Conservation (phyloP, 1,140 invertebrate genomes). For the Trypoxylus dichotomus region DNA sequence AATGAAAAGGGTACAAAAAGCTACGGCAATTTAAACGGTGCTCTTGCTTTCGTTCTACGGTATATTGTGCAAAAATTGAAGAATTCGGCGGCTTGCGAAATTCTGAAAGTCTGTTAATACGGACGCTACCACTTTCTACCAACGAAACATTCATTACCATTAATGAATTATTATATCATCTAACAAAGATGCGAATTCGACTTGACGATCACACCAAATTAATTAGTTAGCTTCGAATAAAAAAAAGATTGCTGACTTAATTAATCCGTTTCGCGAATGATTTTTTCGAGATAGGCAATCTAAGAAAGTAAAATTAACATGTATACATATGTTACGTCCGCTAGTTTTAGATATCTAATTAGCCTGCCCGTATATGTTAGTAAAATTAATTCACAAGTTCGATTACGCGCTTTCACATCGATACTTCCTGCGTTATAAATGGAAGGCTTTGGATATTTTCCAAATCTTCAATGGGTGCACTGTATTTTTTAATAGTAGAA, state of each 20-base stretch:
- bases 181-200: neutral
- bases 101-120: neutral
- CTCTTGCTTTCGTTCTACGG: neutral
- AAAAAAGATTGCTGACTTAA: neutral
- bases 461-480: too few species aligned
- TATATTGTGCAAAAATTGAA: slow-evolving; percentile 4
- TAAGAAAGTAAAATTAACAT: slow-evolving; percentile 1
- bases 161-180: slow-evolving; percentile 1
- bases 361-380: neutral
- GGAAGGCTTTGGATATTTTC: too few species aligned
- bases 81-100: slow-evolving; percentile 13
- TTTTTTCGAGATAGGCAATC: neutral
- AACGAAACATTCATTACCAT: slow-evolving; percentile 6
- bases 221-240: neutral
- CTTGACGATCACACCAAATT: neutral
- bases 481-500: too few species aligned
- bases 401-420: slow-evolving; percentile 5
- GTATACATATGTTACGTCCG: neutral
- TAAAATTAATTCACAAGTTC: neutral
- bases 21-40: neutral
- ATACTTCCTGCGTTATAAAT: neutral
- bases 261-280: neutral
- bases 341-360: slow-evolving; percentile 8
- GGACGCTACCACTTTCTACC: neutral
- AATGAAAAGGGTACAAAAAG: neutral